Evolutionary conservation across 2,888 invertebrate species (phyloP), one percentile per base, ranked within the genome.

Genomic region (Boloria selene): DNA sequence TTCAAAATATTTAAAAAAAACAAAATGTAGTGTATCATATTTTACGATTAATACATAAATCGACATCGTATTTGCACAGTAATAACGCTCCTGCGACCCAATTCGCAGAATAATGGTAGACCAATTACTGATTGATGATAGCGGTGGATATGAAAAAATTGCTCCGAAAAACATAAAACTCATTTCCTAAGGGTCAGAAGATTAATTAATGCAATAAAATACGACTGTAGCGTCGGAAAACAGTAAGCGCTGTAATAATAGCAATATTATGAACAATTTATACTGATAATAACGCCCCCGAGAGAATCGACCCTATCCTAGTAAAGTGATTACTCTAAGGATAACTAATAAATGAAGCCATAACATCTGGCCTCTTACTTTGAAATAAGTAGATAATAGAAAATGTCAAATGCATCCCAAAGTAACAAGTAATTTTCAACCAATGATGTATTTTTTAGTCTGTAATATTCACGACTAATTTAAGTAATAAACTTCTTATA

Each of bases 41-140:
- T 38, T 38, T 38, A 38, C 14, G 10, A 44, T 55, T 44, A 44
- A 55, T 54, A 38, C 22, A 54, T 22, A 55, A 55, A 44, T 22
- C 14, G 18, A 13, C 13, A 13, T 17, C 17, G 53, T 53, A 38
- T 53, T 38, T 38, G 18, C 18, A 10, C 14, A 42, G 55, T 55
- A 55, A 44, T n/a, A 44, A 55, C 42, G 55, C 17, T 42, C 17
- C 10, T 22, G 55, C 44, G 44, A 56, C 55, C 55, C 55, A 56
- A 44, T 56, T 56, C n/a, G 0, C 55, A 44, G 22, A 42, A 42
- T 55, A 44, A 55, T 44, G 55, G 14, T 18, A 13, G 44, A 44
- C 18, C 42, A 55, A 55, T 55, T 44, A 55, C 44, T 14, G 18
- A 14, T 55, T 55, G 3, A 42, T 44, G 44, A 55, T 44, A 44